Evolutionary conservation across 1,140 invertebrate species (phyloP).

Genomic region (Ruditapes philippinarum): DNA sequence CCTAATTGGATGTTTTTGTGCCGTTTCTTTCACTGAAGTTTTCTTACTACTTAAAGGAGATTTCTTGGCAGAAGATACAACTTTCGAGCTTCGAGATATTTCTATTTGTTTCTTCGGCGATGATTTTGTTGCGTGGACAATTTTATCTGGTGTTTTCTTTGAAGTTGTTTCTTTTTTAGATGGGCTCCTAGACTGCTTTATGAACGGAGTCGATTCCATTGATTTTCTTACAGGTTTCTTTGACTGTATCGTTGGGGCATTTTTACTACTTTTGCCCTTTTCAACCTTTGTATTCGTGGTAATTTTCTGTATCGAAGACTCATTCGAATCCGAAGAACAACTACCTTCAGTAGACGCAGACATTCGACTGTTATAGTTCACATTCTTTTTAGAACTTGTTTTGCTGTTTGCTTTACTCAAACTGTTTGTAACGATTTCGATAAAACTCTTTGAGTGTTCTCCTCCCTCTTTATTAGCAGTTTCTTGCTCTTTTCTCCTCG

Average conservation of each 20-base stretch:
- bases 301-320: no score
- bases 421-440: neutral
- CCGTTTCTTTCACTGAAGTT: no score
- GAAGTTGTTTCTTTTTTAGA: neutral
- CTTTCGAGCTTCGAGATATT: neutral
- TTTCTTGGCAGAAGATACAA: neutral
- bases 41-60: neutral
- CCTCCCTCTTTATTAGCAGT: neutral
- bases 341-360: slow-evolving; percentile 17
- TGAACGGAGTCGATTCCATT: neutral
- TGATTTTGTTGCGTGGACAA: neutral
- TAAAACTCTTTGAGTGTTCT: neutral
- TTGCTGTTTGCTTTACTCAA: neutral
- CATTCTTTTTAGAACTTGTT: slow-evolving; percentile 8
- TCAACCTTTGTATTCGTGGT: neutral
- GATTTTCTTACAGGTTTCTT: neutral
- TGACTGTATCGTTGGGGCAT: neutral
- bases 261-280: neutral
- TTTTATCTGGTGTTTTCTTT: neutral
- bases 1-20: neutral
- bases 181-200: neutral
- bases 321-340: neutral
- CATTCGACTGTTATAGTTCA: slow-evolving; percentile 36
- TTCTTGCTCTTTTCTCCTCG: neutral
- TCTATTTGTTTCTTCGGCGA: neutral